Conservation (phyloP, 1,140 invertebrate genomes). For the Drosophila subpulchrella region DNA sequence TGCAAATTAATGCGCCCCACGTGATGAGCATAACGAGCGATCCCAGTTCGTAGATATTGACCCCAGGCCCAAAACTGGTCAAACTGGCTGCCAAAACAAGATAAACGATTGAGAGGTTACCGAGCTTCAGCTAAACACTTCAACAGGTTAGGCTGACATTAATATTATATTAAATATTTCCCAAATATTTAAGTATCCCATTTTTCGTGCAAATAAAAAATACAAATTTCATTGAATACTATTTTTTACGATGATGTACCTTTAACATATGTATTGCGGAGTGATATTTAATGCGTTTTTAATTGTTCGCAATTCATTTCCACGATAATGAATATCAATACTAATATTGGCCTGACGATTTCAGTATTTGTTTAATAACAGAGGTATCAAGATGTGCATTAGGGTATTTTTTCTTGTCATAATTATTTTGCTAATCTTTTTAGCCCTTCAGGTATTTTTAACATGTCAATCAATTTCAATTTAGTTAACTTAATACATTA, state of each 20-base stretch:
- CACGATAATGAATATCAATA: not conserved
- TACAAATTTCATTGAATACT: too few species aligned
- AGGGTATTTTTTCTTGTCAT: not conserved
- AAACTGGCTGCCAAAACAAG: slow-evolving; percentile 2
- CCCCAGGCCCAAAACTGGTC: slow-evolving; percentile 17
- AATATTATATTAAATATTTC: too few species aligned
- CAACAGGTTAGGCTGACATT: not conserved
- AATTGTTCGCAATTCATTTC: not conserved
- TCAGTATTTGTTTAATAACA: not conserved
- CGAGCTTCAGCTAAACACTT: too few species aligned
- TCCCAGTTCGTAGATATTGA: slow-evolving; percentile 40
- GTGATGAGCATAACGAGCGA: slow-evolving; percentile 65
- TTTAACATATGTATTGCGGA: too few species aligned
- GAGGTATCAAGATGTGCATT: not conserved
- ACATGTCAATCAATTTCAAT: too few species aligned
- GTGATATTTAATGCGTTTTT: not conserved
- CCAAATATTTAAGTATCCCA: too few species aligned
- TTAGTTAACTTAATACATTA: too few species aligned
- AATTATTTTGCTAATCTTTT: not conserved
- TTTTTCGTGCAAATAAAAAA: too few species aligned
- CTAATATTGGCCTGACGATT: not conserved
- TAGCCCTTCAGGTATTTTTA: not conserved
- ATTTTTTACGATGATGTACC: not conserved
- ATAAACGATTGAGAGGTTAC: slow-evolving; percentile 3
- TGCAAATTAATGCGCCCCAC: slow-evolving; percentile 71